These are phyloP conservation scores for Callimorpha dominula DNA, from an alignment of 2,888 invertebrate genomes.

Conservation along the genomic window DNA sequence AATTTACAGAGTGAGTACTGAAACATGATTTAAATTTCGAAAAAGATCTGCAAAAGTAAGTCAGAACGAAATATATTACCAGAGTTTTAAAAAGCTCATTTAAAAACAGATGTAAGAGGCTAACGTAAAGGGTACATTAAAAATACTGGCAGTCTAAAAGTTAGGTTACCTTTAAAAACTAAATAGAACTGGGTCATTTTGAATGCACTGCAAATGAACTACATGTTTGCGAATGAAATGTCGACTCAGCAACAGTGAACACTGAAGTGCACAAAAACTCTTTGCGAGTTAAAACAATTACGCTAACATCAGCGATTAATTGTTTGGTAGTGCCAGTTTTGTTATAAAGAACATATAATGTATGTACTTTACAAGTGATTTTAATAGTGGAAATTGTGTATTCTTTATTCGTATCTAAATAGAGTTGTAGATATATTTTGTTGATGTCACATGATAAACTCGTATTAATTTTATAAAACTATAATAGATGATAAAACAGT, in stretches of 20 bases:
- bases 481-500: no score
- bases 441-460: no score
- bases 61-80: conserved; percentile 11
- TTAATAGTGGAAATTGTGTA: no score
- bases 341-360: neutral
- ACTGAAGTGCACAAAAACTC: conserved; percentile 40
- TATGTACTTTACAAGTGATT: neutral
- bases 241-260: conserved; percentile 29
- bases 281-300: conserved; percentile 42
- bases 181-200: conserved; percentile 61
- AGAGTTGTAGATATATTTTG: no score
- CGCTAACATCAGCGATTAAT: conserved; percentile 29
- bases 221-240: conserved; percentile 55
- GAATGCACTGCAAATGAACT: conserved; percentile 66
- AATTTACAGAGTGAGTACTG: neutral
- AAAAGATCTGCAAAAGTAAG: neutral
- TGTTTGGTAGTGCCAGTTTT: conserved; percentile 20
- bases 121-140: conserved; percentile 29
- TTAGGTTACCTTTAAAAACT: conserved; percentile 47
- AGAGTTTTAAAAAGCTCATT: conserved; percentile 34
- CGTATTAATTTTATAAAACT: no score
- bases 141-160: conserved; percentile 35
- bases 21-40: conserved; percentile 5
- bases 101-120: conserved; percentile 38
- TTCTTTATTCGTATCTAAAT: no score